A percentile compares a stretch with the other conserved stretches of the same genome.
Conservation (phyloP, 2,113 vertebrate genomes). For the Lethenteron camtschaticum region DNA sequence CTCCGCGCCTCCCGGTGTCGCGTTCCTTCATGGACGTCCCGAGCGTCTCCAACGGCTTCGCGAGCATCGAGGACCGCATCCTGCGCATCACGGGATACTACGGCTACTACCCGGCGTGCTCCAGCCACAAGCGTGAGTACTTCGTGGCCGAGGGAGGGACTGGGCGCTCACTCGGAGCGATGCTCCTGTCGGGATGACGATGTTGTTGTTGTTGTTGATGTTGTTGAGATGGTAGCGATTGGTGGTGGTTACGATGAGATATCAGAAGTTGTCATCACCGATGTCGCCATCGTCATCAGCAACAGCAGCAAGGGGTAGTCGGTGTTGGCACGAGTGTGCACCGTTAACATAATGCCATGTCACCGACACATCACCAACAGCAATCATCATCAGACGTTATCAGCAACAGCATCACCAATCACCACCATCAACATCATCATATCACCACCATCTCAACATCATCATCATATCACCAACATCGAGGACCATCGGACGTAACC, state of each 20-base stretch:
- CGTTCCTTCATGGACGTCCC: conserved; percentile 38
- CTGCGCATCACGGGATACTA: conserved; percentile 93
- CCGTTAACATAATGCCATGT: too few relatives aligned
- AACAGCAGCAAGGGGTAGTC: too few relatives aligned
- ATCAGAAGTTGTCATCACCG: too few relatives aligned
- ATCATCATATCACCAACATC: too few relatives aligned
- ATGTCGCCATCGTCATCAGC: too few relatives aligned
- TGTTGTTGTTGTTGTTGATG: background rate
- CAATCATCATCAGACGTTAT: too few relatives aligned
- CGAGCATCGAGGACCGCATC: conserved; percentile 85
- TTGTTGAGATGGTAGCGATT: conserved; percentile 9
- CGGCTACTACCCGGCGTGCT: conserved; percentile 84
- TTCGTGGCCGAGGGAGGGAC: background rate
- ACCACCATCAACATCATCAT: too few relatives aligned
- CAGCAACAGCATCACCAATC: too few relatives aligned
- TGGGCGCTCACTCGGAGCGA: background rate
- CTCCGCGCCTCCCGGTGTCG: background rate
- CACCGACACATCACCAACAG: too few relatives aligned
- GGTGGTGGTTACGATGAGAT: background rate
- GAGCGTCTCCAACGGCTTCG: conserved; percentile 68
- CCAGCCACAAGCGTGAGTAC: conserved; percentile 80
- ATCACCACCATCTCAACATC: too few relatives aligned
- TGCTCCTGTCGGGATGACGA: background rate
- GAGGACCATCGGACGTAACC: too few relatives aligned
- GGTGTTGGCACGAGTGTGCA: too few relatives aligned